phyloP scores from a whole-genome alignment of 2,888 invertebrate species.

The Drosophila planitibia region DNA sequence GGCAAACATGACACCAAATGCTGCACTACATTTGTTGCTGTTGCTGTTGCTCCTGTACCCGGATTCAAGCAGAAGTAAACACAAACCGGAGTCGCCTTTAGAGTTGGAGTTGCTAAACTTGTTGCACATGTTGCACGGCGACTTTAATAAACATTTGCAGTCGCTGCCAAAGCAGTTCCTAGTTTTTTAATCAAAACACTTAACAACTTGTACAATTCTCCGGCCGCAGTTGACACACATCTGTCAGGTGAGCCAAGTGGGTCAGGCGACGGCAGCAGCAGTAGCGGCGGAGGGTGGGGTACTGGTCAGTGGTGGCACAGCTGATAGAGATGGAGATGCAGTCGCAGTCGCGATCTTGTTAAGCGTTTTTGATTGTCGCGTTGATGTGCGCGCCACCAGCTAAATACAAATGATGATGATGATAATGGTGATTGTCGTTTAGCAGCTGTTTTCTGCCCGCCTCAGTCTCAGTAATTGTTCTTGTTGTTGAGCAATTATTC shows the following conservation, averaged over 20 bases:
- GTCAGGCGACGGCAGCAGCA: constrained; percentile 58
- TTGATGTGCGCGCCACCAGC: constrained; percentile 68
- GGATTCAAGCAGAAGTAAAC: constrained; percentile 52
- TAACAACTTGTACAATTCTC: constrained; percentile 79
- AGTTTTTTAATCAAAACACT: constrained; percentile 74
- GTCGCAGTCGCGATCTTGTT: constrained; percentile 68
- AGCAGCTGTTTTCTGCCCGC: constrained; percentile 39
- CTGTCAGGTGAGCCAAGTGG: constrained; percentile 72
- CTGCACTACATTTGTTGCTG: constrained; percentile 69
- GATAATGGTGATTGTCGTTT: constrained; percentile 68
- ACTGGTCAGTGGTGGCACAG: constrained; percentile 7
- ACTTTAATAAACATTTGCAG: constrained; percentile 57
- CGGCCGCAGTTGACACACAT: constrained; percentile 76
- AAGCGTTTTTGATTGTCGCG: constrained; percentile 76
- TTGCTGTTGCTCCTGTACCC: constrained; percentile 62
- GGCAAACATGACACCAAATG: constrained; percentile 62
- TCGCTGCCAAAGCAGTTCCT: constrained; percentile 47
- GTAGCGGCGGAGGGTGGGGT: neutral
- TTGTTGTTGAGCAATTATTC: constrained; percentile 54
- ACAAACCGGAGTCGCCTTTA: constrained; percentile 64
- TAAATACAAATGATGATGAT: constrained; percentile 44
- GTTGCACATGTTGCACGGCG: constrained; percentile 70
- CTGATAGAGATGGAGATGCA: constrained; percentile 13
- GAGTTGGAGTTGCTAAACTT: constrained; percentile 68
- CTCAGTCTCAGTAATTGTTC: constrained; percentile 19